Evolutionary conservation across 2,113 vertebrate genomes (phyloP), one percentile per base, ranked within the genome.

Genomic region (Saccopteryx leptura): DNA sequence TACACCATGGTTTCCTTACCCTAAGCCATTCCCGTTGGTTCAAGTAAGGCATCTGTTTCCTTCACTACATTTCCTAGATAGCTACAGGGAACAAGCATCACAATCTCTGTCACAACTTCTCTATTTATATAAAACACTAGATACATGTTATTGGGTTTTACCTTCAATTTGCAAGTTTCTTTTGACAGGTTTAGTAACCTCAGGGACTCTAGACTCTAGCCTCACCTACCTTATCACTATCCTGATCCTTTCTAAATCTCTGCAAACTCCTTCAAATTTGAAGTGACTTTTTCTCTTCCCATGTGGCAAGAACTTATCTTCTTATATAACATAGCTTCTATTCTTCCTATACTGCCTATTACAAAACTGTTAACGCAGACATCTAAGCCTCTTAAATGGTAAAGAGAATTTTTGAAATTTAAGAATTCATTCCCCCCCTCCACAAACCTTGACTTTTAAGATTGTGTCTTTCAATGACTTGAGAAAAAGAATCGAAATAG

Each of bases 391-490:
- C 19, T 93, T 96, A n/a, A 72, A 31, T 58, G 15, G 46, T 76
- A 54, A 76, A 81, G 71, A 3, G 13, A 72, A 75, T 33, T 26
- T 50, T 94, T 90, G 74, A 18, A 92, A 91, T 9, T 81, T 88
- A 88, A 74, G 33, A n/a, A 31, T 33, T 56, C 19, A 56, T 54
- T 19, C 23, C 13, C 1, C 18, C 69, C 72, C 31, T 7, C 24
- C 31, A 28, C 31, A 74, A 79, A 82, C 15, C 5, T 21, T 72
- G 23, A 60, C 72, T 96, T 94, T 92, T n/a, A 90, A 84, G 46
- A 69, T 50, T 50, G 3, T 84, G 10, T 65, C 48, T 88, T 89
- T 96, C 76, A 76, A 96, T 46, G 46, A 90, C 56, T 68, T 88
- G 23, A 54, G n/a, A 81, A 81, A 74, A 90, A 69, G 6, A 88